Evolutionary conservation across 92 coral and sea anemone species (phyloP).

Genomic region (Palythoa caribaeorum): DNA sequence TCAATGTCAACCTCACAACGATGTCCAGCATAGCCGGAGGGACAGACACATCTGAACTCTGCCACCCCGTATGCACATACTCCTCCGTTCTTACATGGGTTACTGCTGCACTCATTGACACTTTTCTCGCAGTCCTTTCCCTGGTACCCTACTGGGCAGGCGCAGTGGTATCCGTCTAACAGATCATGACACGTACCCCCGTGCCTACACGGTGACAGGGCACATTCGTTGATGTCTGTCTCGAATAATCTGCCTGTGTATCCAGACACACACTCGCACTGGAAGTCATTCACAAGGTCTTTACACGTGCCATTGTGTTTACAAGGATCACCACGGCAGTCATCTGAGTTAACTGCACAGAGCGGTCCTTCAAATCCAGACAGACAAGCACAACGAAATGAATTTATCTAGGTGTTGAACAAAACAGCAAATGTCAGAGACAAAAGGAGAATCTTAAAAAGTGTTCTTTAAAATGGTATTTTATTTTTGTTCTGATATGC

Average conservation of each 20-base stretch:
- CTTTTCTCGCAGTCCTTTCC: constrained; percentile 74
- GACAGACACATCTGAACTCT: constrained; percentile 82
- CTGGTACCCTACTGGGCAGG: constrained; percentile 71
- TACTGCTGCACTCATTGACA: constrained; percentile 79
- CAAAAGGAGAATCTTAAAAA: background rate
- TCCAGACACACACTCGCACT: constrained; percentile 73
- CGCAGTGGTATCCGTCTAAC: constrained; percentile 70
- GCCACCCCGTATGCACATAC: constrained; percentile 91
- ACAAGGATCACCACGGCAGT: constrained; percentile 85
- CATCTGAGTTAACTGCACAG: constrained; percentile 79
- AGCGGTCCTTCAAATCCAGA: constrained; percentile 77
- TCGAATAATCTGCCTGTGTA: constrained; percentile 74
- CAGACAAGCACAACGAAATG: constrained; percentile 77
- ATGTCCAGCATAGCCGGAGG: constrained; percentile 73
- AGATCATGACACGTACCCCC: constrained; percentile 75
- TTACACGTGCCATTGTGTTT: constrained; percentile 75
- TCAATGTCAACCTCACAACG: constrained; percentile 73
- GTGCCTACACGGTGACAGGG: constrained; percentile 71
- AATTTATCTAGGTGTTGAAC: constrained; percentile 63
- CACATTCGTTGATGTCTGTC: constrained; percentile 79
- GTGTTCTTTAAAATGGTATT: background rate
- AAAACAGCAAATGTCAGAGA: background rate
- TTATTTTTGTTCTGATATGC: background rate
- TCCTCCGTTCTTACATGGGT: constrained; percentile 85
- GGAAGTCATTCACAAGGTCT: constrained; percentile 73